These are phyloP conservation scores for Leptinotarsa undecemlineata DNA, from an alignment of 1,140 invertebrate genomes.

Conservation along the genomic window DNA sequence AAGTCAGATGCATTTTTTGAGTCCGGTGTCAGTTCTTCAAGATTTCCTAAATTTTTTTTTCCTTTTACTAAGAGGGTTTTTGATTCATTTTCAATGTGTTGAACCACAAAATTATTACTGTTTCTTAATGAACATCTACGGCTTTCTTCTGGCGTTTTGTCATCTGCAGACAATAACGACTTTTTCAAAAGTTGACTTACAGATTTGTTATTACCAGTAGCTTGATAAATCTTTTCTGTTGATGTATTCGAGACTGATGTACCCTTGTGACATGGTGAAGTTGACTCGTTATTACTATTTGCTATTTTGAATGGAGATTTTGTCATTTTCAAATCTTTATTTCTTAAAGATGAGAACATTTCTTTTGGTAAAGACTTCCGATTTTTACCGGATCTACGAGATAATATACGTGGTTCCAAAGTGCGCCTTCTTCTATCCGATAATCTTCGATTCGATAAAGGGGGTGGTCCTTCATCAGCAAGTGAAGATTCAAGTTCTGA, in stretches of 20 bases:
- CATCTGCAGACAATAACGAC: background rate
- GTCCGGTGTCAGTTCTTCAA: background rate
- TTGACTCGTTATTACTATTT: no score
- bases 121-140: conserved; percentile 10
- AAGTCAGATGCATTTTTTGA: background rate
- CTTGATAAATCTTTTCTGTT: no score
- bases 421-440: background rate
- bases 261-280: no score
- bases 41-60: background rate
- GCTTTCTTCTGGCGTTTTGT: background rate
- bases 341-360: no score
- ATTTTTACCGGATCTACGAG: no score
- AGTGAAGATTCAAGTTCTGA: background rate
- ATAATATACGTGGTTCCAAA: no score
- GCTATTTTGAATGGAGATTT: no score
- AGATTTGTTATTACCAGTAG: no score
- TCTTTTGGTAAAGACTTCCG: no score
- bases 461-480: background rate
- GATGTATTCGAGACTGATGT: no score
- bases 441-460: background rate
- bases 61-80: background rate
- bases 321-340: no score
- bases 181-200: no score
- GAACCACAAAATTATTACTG: background rate
- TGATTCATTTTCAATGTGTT: background rate